Conservation (phyloP, 2,113 vertebrate species). For the Psammodynastes pulverulentus region DNA sequence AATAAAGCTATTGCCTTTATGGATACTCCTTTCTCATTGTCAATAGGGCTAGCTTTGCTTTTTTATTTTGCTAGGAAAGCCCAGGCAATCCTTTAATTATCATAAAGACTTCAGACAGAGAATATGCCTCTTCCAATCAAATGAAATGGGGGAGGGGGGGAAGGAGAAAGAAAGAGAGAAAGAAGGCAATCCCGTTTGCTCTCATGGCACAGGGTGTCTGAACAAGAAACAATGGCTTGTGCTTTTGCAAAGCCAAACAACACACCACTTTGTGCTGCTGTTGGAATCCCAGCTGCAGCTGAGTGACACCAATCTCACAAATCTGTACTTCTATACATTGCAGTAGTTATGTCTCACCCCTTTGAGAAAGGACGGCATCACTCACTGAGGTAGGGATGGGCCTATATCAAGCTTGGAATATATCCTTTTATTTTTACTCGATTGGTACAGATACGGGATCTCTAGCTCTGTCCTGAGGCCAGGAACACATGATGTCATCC, state of each 20-base stretch:
- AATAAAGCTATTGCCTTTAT: neutral
- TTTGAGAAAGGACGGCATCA: neutral
- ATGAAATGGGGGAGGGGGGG: neutral
- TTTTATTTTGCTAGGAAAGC: neutral
- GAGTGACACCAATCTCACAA: slow-evolving; percentile 47
- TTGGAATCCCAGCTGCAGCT: slow-evolving; percentile 62
- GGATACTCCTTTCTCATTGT: neutral
- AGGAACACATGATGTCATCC: neutral
- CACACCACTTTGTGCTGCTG: slow-evolving; percentile 60
- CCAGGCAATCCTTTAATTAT: neutral
- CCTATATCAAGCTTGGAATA: neutral
- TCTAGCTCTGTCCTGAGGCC: neutral
- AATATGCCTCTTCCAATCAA: neutral
- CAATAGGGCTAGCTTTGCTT: neutral
- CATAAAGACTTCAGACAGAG: neutral
- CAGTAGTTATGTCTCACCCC: slow-evolving; percentile 42
- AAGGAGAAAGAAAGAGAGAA: too few relatives aligned
- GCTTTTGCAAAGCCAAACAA: slow-evolving; percentile 54
- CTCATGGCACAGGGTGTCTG: neutral
- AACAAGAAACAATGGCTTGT: slow-evolving; percentile 58
- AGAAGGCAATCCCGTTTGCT: neutral
- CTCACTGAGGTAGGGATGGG: neutral
- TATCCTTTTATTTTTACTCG: neutral
- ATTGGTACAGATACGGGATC: neutral
- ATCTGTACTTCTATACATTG: slow-evolving; percentile 52